These are phyloP conservation scores for Pardalotus punctatus DNA, from an alignment of 2,113 vertebrate genomes.

Conservation along the genomic window DNA sequence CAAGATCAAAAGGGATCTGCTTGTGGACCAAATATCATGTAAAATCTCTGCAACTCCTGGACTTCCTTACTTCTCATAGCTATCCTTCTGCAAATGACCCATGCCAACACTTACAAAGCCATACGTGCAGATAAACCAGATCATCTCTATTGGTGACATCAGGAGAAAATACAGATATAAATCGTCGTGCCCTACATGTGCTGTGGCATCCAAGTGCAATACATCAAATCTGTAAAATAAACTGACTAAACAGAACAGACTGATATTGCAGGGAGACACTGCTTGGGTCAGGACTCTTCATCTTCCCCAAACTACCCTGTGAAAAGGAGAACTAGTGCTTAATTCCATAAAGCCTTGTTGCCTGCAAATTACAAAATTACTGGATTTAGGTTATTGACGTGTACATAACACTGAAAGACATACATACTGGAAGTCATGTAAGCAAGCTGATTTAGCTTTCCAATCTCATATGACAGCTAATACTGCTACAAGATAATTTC, in stretches of 20 bases:
- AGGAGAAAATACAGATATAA: not conserved
- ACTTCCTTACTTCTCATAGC: not conserved
- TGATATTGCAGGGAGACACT: not conserved
- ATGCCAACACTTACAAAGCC: not conserved
- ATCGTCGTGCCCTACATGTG: fast-evolving
- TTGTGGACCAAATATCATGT: not conserved
- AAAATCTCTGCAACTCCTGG: not conserved
- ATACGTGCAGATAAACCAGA: not conserved
- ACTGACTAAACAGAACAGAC: not conserved
- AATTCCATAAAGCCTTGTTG: not conserved
- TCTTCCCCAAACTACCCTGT: not conserved
- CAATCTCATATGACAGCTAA: not conserved
- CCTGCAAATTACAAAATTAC: not conserved
- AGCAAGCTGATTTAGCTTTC: not conserved
- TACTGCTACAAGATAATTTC: not conserved
- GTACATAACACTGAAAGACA: not conserved
- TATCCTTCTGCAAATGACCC: not conserved
- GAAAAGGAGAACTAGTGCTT: not conserved
- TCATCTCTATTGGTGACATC: not conserved
- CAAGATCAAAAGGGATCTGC: not conserved
- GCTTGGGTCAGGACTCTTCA: not conserved
- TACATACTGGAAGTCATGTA: not conserved
- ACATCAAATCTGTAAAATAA: not conserved
- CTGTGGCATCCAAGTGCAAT: not conserved
- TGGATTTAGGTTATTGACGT: not conserved